These are phyloP conservation scores for Clarias gariepinus DNA, from an alignment of 2,113 vertebrate genomes.

Conservation along the genomic window DNA sequence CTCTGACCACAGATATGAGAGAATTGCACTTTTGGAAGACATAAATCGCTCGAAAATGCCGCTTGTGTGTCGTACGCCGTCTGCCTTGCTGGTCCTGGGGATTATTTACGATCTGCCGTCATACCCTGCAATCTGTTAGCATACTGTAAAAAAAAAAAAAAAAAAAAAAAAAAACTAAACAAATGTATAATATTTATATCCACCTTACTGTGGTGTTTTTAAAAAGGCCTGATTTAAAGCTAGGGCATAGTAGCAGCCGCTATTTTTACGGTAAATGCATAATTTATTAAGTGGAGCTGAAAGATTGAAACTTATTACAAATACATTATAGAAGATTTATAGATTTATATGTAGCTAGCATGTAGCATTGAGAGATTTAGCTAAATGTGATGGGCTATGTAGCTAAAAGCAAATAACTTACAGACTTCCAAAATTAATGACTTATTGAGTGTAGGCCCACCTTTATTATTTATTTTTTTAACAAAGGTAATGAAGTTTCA, in stretches of 20 bases:
- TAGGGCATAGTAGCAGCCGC: background rate
- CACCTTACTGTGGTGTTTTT: background rate
- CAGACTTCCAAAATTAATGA: background rate
- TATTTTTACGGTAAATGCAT: background rate
- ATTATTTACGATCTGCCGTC: background rate
- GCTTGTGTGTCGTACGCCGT: background rate
- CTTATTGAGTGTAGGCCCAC: too few species aligned
- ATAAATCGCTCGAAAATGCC: slow-evolving; percentile 22
- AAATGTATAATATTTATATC: slow-evolving; percentile 14
- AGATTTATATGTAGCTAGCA: background rate
- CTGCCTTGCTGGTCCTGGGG: background rate
- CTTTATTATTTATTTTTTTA: too few species aligned
- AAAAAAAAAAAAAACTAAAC: background rate
- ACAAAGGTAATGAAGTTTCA: too few species aligned
- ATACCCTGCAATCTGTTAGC: slow-evolving; percentile 1
- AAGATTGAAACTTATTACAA: background rate
- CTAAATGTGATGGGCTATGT: background rate
- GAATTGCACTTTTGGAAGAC: slow-evolving; percentile 7
- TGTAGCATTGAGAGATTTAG: background rate
- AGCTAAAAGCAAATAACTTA: background rate
- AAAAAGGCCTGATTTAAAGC: background rate
- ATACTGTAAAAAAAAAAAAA: background rate
- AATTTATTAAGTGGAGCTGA: background rate
- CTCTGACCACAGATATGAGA: slow-evolving; percentile 23
- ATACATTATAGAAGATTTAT: background rate